These are phyloP conservation scores for Lycaena phlaeas DNA, from an alignment of 2,888 invertebrate genomes.

Conservation along the genomic window DNA sequence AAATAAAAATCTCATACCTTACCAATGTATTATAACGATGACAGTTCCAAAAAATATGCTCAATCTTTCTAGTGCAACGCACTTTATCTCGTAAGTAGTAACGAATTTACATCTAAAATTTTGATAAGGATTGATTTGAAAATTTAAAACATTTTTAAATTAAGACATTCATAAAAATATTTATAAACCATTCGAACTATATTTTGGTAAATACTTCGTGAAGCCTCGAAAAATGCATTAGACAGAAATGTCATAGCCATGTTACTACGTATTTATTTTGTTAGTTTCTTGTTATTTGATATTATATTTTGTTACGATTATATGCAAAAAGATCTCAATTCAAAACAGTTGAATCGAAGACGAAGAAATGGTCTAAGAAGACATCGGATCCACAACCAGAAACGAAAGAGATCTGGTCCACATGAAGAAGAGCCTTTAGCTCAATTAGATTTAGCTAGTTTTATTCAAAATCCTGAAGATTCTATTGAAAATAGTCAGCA, in stretches of 20 bases:
- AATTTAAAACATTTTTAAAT: too few species aligned
- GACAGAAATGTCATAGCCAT: slow-evolving; percentile 22
- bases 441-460: slow-evolving; percentile 40
- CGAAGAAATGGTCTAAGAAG: background rate
- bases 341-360: slow-evolving; percentile 10
- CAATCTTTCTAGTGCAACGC: too few species aligned
- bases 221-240: background rate
- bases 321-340: slow-evolving; percentile 14
- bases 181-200: too few species aligned
- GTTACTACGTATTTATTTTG: slow-evolving; percentile 22
- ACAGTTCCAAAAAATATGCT: too few species aligned
- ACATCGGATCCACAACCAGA: slow-evolving; percentile 8
- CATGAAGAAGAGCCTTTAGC: slow-evolving; percentile 26
- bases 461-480: slow-evolving; percentile 34
- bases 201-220: too few species aligned
- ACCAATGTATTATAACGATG: too few species aligned
- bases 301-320: slow-evolving; percentile 20
- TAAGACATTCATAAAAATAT: too few species aligned
- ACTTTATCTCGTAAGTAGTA: too few species aligned
- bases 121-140: too few species aligned
- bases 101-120: too few species aligned
- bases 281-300: slow-evolving; percentile 21
- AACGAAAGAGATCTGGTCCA: slow-evolving; percentile 17
- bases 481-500: slow-evolving; percentile 20
- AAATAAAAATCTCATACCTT: too few species aligned